Evolutionary conservation across 2,888 invertebrate genomes (phyloP), one percentile per base, ranked within the genome.

Genomic region (Drosophila lutescens): DNA sequence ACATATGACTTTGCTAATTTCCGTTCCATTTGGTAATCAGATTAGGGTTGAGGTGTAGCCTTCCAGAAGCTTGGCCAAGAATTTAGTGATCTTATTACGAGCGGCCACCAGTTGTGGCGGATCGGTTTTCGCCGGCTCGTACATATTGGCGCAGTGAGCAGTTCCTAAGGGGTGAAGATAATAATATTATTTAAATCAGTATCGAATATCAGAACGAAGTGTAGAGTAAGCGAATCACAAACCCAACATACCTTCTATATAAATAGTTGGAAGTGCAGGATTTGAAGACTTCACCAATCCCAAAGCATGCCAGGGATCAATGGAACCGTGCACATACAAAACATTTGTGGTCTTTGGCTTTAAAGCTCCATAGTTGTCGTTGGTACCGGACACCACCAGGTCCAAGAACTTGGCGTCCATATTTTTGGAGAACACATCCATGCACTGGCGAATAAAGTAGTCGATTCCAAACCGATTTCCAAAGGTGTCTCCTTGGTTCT

Each of bases 111-210:
- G 92, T 60, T 95, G 93, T 0, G 94, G 94, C 5, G 94, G 92
- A 92, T 98, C 98, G 1, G 93, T 90, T 0, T 93, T 92, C 8
- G 94, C 92, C 7, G 94, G 92, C 32, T 98, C 97, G 90, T 98
- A 98, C 97, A 98, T 97, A 90, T 98, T 96, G 1, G 98, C 98
- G 92, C 98, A 98, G 91, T 98, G 98, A 7, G 98, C 98, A n/a
- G 98, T 97, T 43, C 97, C 97, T 97, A 88, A 3, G 92, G 91
- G 12, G 56, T 15, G 15, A 23, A 9, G 1, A n/a, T 26, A 46
- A 9, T n/a, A 9, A 26, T 8, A 9, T 46, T 26, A 46, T 9
- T 9, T 23, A 23, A n/a, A 8, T 43, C 0, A 10, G 1, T 10
- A 13, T 4, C n/a, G 2, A 15, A 13, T 6, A 26, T 26, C 26